phyloP scores from a whole-genome alignment of 2,888 invertebrate genomes.

The Tachina grossa region DNA sequence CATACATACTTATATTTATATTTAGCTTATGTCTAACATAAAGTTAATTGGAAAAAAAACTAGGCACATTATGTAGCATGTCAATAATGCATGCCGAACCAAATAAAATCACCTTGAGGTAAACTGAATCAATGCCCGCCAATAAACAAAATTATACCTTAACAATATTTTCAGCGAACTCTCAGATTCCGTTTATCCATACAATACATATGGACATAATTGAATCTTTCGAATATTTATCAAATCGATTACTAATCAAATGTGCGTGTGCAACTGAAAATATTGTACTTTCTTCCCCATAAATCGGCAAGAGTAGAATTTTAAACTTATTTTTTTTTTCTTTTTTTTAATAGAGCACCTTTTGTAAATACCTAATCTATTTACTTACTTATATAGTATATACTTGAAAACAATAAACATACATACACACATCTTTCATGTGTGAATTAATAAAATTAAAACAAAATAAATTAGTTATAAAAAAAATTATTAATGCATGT shows the following conservation, averaged over 20 bases:
- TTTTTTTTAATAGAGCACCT: conserved; percentile 52
- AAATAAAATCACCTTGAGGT: neutral
- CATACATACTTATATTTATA: neutral
- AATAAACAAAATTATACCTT: neutral
- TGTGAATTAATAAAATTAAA: neutral
- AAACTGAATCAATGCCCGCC: neutral
- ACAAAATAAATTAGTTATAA: neutral
- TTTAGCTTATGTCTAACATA: conserved; percentile 6
- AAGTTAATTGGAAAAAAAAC: conserved; percentile 24
- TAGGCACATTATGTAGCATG: conserved; percentile 59
- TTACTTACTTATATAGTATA: too few species aligned
- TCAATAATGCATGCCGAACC: conserved; percentile 55
- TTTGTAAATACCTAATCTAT: conserved; percentile 47
- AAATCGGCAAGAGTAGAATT: conserved; percentile 25
- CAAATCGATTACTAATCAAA: neutral
- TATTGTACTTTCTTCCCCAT: conserved; percentile 18
- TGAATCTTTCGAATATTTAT: too few species aligned
- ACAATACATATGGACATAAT: neutral
- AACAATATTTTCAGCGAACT: conserved; percentile 44
- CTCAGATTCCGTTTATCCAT: neutral
- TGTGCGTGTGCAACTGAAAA: conserved; percentile 19
- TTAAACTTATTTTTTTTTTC: neutral
- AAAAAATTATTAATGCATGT: conserved; percentile 53
- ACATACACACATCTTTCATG: conserved; percentile 17
- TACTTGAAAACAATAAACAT: neutral